Conservation (phyloP, 37 sponge, comb jelly and placozoan genomes). For the Oopsacas minuta region DNA sequence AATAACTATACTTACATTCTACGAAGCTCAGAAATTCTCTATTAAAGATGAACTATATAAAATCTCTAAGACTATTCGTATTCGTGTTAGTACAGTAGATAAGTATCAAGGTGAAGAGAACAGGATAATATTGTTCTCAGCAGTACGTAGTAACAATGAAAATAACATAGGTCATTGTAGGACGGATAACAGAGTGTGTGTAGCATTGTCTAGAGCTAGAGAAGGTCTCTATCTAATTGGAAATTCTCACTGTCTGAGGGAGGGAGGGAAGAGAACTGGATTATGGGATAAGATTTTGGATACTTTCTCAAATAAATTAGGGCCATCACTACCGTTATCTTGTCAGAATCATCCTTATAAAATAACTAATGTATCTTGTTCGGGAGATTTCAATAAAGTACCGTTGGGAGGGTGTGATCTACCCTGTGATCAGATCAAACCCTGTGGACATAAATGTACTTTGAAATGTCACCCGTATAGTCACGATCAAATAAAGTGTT, state of each 20-base stretch:
- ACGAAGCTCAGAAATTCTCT: constrained; percentile 31
- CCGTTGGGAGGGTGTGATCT: constrained; percentile 30
- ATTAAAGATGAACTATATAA: constrained; percentile 2
- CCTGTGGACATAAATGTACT: constrained; percentile 29
- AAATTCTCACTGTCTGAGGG: constrained; percentile 24
- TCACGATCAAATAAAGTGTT: not conserved
- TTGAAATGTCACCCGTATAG: constrained; percentile 23
- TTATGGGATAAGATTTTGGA: constrained; percentile 26
- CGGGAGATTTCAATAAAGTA: constrained; percentile 26
- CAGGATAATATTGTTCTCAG: constrained; percentile 47
- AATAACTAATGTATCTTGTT: not conserved
- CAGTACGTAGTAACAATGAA: constrained; percentile 42
- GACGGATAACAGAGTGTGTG: constrained; percentile 41
- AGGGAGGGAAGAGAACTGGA: constrained; percentile 20
- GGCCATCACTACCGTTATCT: constrained; percentile 18
- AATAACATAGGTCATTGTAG: constrained; percentile 32
- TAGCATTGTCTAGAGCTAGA: constrained; percentile 56
- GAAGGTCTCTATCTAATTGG: constrained; percentile 52
- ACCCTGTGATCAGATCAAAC: not conserved
- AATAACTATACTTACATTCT: constrained; percentile 55
- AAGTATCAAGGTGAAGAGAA: constrained; percentile 62
- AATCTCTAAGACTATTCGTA: not conserved
- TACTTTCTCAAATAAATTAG: not conserved
- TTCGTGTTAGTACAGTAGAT: constrained; percentile 39
- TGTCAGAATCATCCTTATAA: constrained; percentile 23